A percentile compares a stretch with the other conserved stretches of the same genome.
phyloP scores from a whole-genome alignment of 2,797 vertebrate genomes.

The Micropoecilia bifurca region DNA sequence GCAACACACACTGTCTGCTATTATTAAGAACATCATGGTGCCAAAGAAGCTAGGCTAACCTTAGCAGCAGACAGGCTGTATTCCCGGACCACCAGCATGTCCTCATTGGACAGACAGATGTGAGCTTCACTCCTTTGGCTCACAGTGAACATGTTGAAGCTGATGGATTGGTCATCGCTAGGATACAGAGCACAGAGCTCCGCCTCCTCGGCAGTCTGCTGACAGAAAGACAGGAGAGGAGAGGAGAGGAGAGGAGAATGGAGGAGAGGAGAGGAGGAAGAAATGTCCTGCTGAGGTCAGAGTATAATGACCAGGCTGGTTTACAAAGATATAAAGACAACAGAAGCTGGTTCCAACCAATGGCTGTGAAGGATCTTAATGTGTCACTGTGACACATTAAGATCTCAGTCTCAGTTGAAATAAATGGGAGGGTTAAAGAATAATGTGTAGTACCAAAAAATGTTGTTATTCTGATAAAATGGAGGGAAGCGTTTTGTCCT shows the following conservation, averaged over 20 bases:
- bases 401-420: background rate
- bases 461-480: background rate
- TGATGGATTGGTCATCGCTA: conserved; percentile 88
- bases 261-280: too few species aligned
- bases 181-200: conserved; percentile 87
- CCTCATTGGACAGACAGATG: conserved; percentile 91
- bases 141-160: conserved; percentile 89
- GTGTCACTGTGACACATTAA: too few species aligned
- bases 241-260: too few species aligned
- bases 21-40: background rate
- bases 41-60: conserved; percentile 69
- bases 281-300: background rate
- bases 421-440: background rate
- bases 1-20: background rate
- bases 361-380: background rate
- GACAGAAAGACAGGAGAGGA: conserved; percentile 37
- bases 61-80: conserved; percentile 92
- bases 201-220: conserved; percentile 80
- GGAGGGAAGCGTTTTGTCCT: background rate
- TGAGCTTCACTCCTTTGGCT: conserved; percentile 87
- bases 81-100: conserved; percentile 91
- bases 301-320: background rate
- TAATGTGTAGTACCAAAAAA: background rate
- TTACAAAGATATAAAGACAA: background rate
- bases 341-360: background rate